A percentile compares a stretch with the other conserved stretches of the same genome.
Conservation (phyloP, 2,888 invertebrate species). For the Dolichomitus sp. region DNA sequence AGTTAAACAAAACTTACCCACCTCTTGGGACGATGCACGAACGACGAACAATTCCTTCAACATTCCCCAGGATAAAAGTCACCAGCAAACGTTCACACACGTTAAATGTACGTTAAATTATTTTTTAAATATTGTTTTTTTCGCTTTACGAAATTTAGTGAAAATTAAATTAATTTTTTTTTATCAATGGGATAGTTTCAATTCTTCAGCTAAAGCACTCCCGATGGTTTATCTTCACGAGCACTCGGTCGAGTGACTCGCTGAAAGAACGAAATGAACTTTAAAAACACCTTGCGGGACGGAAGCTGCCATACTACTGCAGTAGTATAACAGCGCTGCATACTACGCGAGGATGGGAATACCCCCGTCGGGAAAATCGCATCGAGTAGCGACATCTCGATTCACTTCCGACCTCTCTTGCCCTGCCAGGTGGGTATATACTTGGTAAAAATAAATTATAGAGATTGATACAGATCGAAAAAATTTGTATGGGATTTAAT, state of each 20-base stretch:
- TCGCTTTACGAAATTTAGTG: not conserved
- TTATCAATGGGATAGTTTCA: not conserved
- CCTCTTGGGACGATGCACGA: conserved; percentile 92
- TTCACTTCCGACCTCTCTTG: not conserved
- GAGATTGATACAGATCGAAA: too few species aligned
- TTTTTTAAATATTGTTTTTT: not conserved
- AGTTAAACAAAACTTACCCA: conserved; percentile 88
- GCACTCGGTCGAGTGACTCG: conserved; percentile 21
- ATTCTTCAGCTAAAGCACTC: conserved; percentile 15
- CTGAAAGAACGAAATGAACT: conserved; percentile 49
- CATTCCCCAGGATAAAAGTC: conserved; percentile 81
- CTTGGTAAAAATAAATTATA: too few species aligned
- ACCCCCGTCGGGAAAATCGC: conserved; percentile 13
- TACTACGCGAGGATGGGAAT: conserved; percentile 1
- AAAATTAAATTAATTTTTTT: not conserved
- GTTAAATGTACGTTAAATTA: not conserved
- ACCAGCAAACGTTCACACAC: conserved; percentile 42
- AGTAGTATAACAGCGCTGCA: conserved; percentile 23
- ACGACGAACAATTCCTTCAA: conserved; percentile 89
- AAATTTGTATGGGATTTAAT: too few species aligned
- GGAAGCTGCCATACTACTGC: conserved; percentile 70
- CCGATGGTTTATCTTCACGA: not conserved
- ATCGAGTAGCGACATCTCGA: conserved; percentile 29
- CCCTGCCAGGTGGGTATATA: not conserved
- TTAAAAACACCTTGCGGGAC: conserved; percentile 71